phyloP scores from a whole-genome alignment of 2,888 invertebrate species.

The Tigriopus californicus region DNA sequence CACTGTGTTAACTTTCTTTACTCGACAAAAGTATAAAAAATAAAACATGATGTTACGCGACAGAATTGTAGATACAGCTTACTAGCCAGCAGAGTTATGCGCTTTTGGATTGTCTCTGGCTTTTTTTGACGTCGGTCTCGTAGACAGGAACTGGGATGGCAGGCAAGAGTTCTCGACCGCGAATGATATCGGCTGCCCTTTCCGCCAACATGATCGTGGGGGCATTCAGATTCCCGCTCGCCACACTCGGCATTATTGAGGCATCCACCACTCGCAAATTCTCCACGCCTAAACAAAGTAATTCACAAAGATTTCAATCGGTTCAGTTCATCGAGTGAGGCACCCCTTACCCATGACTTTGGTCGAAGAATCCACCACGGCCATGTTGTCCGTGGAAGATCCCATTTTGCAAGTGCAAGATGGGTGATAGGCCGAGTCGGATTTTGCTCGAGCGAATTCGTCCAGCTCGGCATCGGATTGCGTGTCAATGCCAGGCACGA shows the following conservation, averaged over 20 bases:
- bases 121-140: no score
- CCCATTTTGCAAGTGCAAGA: slow-evolving; percentile 15
- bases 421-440: slow-evolving; percentile 13
- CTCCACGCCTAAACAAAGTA: slow-evolving; percentile 3
- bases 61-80: no score
- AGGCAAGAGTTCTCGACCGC: background rate
- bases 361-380: background rate
- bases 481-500: slow-evolving; percentile 21
- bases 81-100: no score
- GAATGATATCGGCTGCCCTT: slow-evolving; percentile 9
- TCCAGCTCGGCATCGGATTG: slow-evolving; percentile 4
- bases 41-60: no score
- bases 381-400: background rate
- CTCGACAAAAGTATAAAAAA: no score
- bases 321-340: no score
- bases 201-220: slow-evolving; percentile 15
- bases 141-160: background rate
- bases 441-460: background rate
- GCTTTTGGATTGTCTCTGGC: no score
- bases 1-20: no score
- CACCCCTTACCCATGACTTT: background rate
- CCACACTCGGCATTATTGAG: slow-evolving; percentile 11
- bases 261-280: slow-evolving; percentile 11
- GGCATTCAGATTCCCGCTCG: slow-evolving; percentile 13
- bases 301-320: no score